phyloP scores from a whole-genome alignment of 2,797 vertebrate genomes.

The Sebastes nivosus region DNA sequence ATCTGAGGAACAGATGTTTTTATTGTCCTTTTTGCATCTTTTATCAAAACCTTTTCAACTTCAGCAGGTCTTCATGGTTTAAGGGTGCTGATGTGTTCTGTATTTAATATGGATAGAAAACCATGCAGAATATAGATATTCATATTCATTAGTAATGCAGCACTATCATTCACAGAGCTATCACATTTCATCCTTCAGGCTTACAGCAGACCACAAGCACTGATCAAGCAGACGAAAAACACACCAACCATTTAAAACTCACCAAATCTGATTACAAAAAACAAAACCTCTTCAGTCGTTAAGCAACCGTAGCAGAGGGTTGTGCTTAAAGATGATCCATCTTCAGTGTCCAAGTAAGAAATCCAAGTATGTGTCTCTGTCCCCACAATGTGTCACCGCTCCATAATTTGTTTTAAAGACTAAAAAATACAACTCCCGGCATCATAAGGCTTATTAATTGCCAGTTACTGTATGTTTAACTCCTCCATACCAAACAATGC shows the following conservation, averaged over 20 bases:
- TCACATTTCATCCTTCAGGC: neutral
- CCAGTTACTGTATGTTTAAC: neutral
- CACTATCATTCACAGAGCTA: neutral
- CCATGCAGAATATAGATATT: neutral
- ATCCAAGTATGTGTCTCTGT: neutral
- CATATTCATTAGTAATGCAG: constrained; percentile 17
- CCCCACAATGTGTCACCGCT: neutral
- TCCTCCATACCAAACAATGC: neutral
- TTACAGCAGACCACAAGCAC: constrained; percentile 33
- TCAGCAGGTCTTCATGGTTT: neutral
- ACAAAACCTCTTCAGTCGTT: neutral
- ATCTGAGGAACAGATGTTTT: constrained; percentile 47
- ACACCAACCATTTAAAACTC: constrained; percentile 55
- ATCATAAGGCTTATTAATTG: neutral
- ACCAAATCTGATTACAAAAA: constrained; percentile 51
- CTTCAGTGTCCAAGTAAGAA: constrained; percentile 39
- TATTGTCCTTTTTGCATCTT: constrained; percentile 56
- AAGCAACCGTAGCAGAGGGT: constrained; percentile 17
- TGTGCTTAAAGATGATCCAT: constrained; percentile 32
- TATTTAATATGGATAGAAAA: neutral
- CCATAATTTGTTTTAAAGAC: neutral
- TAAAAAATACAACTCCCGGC: neutral
- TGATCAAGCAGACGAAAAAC: constrained; percentile 30
- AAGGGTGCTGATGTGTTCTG: neutral
- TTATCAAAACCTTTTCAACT: neutral